These are phyloP conservation scores for Podotricha telesiphe DNA, from an alignment of 2,888 invertebrate species.

Conservation along the genomic window DNA sequence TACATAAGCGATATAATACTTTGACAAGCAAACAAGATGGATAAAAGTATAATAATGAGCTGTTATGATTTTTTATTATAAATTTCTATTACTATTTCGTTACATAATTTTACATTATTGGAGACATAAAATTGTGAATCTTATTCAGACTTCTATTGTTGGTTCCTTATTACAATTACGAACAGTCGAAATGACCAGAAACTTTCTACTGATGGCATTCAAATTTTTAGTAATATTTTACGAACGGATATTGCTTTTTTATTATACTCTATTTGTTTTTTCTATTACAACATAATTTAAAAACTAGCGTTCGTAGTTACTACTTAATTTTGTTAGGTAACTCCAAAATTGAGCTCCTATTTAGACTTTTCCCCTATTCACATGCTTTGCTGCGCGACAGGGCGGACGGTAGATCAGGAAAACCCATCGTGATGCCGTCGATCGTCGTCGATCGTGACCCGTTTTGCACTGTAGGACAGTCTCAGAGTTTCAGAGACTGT, in stretches of 20 bases:
- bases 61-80: not conserved
- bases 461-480: no score
- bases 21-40: not conserved
- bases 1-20: not conserved
- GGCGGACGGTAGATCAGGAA: no score
- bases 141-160: slow-evolving; percentile 14
- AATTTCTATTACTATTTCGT: not conserved
- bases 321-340: no score
- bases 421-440: no score
- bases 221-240: not conserved
- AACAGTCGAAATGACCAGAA: not conserved
- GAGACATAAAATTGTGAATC: not conserved
- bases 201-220: slow-evolving; percentile 20
- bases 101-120: not conserved
- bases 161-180: slow-evolving; percentile 9
- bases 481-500: no score
- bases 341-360: no score
- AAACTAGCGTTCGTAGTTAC: no score
- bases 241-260: not conserved
- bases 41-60: not conserved
- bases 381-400: no score
- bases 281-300: no score
- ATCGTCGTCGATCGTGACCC: no score
- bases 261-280: not conserved
- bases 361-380: no score